Evolutionary conservation across 2,888 invertebrate species (phyloP).

Genomic region (Hofmannophila pseudospretella): DNA sequence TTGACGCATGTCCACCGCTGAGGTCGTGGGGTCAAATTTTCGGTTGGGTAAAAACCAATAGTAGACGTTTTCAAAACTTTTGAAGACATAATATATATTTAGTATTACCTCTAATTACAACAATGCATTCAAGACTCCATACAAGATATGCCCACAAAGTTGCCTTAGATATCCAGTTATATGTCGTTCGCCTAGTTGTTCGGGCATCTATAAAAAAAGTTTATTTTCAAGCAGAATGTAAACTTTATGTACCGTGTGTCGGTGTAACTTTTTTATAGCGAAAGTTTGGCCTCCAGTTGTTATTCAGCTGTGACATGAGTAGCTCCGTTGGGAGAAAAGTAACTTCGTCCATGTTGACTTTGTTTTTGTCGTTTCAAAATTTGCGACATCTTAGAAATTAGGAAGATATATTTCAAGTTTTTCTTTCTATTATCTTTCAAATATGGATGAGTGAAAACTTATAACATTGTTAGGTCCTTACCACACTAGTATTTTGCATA

Average conservation of each 20-base stretch:
- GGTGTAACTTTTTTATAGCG: not conserved
- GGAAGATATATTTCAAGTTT: no score
- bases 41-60: no score
- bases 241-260: constrained; percentile 7
- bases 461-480: no score
- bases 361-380: no score
- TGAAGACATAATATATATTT: no score
- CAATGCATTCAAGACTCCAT: constrained; percentile 78
- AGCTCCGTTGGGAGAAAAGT: not conserved
- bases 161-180: constrained; percentile 81
- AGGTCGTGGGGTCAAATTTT: no score
- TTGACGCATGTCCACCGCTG: no score
- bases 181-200: constrained; percentile 73
- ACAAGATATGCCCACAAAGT: constrained; percentile 82
- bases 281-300: constrained; percentile 5
- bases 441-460: no score
- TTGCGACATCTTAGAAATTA: no score
- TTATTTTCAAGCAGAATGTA: constrained; percentile 14
- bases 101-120: constrained; percentile 65
- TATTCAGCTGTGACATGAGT: not conserved
- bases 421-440: no score
- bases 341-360: not conserved
- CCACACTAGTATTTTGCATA: no score
- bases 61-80: no score
- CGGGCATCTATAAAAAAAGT: constrained; percentile 40